phyloP scores from a whole-genome alignment of 2,113 vertebrate genomes.

The Colius striatus region DNA sequence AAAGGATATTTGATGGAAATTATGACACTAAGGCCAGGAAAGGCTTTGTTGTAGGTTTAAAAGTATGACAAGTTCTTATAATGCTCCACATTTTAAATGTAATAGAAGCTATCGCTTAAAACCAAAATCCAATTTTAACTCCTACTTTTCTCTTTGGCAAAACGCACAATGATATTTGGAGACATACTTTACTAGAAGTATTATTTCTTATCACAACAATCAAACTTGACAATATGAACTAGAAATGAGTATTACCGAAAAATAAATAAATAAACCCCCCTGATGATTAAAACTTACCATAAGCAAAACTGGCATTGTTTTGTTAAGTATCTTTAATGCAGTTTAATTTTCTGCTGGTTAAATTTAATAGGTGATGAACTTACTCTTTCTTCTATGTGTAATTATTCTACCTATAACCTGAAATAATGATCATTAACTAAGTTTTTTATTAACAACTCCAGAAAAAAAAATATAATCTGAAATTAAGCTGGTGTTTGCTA shows the following conservation, averaged over 20 bases:
- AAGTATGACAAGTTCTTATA: background rate
- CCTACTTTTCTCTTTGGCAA: background rate
- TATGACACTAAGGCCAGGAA: background rate
- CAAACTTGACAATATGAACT: background rate
- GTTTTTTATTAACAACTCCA: background rate
- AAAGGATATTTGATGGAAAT: background rate
- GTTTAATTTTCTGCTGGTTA: background rate
- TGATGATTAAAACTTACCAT: background rate
- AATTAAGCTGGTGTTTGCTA: background rate
- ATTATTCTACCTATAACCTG: background rate
- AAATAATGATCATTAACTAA: background rate
- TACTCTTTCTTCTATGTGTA: background rate
- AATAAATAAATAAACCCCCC: background rate
- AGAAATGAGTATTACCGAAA: background rate
- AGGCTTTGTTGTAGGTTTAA: background rate
- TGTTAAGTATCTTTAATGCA: background rate
- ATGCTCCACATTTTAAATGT: background rate
- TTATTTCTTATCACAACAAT: background rate
- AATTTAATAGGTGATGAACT: background rate
- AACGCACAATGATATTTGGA: background rate
- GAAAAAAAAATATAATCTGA: background rate
- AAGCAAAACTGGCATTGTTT: background rate
- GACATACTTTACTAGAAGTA: background rate
- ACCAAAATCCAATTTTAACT: background rate
- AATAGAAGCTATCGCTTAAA: background rate